Conservation (phyloP, 1,140 invertebrate species). For the Cepaea nemoralis region DNA sequence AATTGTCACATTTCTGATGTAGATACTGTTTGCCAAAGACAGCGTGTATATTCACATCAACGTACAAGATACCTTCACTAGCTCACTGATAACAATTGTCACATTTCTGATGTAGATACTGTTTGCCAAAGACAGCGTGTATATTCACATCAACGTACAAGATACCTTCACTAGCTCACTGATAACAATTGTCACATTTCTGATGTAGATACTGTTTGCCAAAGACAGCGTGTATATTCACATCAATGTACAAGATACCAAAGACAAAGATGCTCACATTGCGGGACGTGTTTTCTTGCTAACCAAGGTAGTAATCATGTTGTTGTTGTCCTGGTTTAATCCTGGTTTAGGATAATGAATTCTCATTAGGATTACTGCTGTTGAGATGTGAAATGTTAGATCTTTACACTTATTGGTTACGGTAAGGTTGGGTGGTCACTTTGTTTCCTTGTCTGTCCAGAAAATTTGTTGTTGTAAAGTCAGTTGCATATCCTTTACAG, state of each 20-base stretch:
- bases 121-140: slow-evolving; percentile 72
- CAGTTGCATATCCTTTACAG: too few relatives aligned
- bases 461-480: too few relatives aligned
- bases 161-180: too few relatives aligned
- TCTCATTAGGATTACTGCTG: too few relatives aligned
- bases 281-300: slow-evolving; percentile 68
- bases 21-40: slow-evolving; percentile 71
- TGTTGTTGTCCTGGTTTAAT: too few relatives aligned
- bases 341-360: too few relatives aligned
- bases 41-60: slow-evolving; percentile 71
- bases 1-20: neutral
- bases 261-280: slow-evolving; percentile 71
- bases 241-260: slow-evolving; percentile 63
- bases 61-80: slow-evolving; percentile 61
- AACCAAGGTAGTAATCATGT: slow-evolving; percentile 61
- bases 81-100: too few relatives aligned
- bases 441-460: too few relatives aligned
- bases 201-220: slow-evolving; percentile 67
- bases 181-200: too few relatives aligned
- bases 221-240: slow-evolving; percentile 72
- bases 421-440: too few relatives aligned
- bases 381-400: too few relatives aligned
- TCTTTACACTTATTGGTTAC: too few relatives aligned
- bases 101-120: slow-evolving; percentile 60
- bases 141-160: slow-evolving; percentile 68